Percentiles rank a stretch among this genome's conserved stretches.
These are phyloP conservation scores for Cryptus viduatorius DNA, from an alignment of 2,888 invertebrate species.

Conservation along the genomic window DNA sequence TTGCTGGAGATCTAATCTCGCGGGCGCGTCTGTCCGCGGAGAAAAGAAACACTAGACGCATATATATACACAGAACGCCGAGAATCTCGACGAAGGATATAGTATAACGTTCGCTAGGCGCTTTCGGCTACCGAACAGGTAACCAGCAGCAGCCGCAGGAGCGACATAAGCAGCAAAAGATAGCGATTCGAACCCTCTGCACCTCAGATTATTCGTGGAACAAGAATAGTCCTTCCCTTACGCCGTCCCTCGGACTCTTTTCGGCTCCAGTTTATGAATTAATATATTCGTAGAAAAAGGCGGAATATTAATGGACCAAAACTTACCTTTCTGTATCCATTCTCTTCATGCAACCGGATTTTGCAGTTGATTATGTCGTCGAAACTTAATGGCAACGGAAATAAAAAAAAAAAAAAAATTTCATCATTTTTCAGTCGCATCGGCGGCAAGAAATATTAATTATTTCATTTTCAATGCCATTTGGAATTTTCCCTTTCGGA, in stretches of 20 bases:
- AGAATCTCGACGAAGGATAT: conserved; percentile 47
- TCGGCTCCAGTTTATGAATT: conserved; percentile 32
- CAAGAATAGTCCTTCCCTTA: conserved; percentile 27
- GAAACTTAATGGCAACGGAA: background rate
- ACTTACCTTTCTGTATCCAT: background rate
- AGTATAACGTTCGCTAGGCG: conserved; percentile 46
- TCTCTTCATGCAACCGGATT: background rate
- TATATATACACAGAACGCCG: conserved; percentile 56
- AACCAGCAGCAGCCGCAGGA: conserved; percentile 52
- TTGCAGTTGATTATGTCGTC: background rate
- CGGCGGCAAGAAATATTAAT: too few relatives aligned
- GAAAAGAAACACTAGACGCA: conserved; percentile 81
- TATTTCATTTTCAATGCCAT: too few relatives aligned
- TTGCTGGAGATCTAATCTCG: conserved; percentile 83
- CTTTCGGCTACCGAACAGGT: conserved; percentile 55
- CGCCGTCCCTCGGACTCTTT: background rate
- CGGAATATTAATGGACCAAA: background rate
- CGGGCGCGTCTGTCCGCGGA: conserved; percentile 78
- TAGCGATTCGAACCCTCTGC: background rate
- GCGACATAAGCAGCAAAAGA: conserved; percentile 13
- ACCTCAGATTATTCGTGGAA: conserved; percentile 42
- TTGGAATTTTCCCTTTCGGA: too few relatives aligned
- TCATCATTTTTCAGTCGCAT: background rate
- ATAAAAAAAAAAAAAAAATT: background rate
- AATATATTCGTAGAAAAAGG: conserved; percentile 13